Evolutionary conservation across 2,113 vertebrate genomes (phyloP).

Genomic region (Mesocricetus auratus): DNA sequence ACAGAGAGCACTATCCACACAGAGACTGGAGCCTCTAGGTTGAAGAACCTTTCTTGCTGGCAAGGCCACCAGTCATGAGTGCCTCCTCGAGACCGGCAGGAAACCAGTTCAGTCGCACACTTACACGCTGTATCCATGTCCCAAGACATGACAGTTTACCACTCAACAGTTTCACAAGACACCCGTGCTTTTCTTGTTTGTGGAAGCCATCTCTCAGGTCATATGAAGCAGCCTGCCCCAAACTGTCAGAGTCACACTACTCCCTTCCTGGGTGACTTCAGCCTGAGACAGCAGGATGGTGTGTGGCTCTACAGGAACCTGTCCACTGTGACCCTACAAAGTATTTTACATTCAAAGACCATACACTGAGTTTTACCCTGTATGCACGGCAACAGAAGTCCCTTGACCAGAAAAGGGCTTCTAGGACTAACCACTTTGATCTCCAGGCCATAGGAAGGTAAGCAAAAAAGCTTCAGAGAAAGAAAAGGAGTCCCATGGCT

Average conservation of each 20-base stretch:
- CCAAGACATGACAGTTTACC: constrained; percentile 97
- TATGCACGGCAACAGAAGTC: constrained; percentile 95
- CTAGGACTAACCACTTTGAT: constrained; percentile 95
- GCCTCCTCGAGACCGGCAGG: too few species aligned
- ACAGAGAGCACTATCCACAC: background rate
- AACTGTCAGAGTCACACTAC: constrained; percentile 93
- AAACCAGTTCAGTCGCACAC: constrained; percentile 39
- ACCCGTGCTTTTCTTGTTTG: constrained; percentile 97
- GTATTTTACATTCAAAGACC: constrained; percentile 99
- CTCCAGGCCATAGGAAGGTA: background rate
- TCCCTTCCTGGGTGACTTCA: constrained; percentile 94
- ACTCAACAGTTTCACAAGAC: constrained; percentile 97
- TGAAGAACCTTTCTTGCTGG: background rate
- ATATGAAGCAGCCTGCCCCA: constrained; percentile 99
- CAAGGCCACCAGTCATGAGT: background rate
- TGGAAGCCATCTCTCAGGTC: constrained; percentile 94
- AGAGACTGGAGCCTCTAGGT: background rate
- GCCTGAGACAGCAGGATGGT: constrained; percentile 95
- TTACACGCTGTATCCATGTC: constrained; percentile 96
- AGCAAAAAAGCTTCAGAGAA: background rate
- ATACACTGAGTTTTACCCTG: constrained; percentile 97
- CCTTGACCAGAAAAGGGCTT: constrained; percentile 96
- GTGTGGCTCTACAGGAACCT: constrained; percentile 95
- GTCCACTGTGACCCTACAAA: constrained; percentile 98
- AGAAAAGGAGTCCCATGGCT: background rate